These are phyloP conservation scores for Nothobranchius furzeri DNA, from an alignment of 2,113 vertebrate species.

Conservation along the genomic window DNA sequence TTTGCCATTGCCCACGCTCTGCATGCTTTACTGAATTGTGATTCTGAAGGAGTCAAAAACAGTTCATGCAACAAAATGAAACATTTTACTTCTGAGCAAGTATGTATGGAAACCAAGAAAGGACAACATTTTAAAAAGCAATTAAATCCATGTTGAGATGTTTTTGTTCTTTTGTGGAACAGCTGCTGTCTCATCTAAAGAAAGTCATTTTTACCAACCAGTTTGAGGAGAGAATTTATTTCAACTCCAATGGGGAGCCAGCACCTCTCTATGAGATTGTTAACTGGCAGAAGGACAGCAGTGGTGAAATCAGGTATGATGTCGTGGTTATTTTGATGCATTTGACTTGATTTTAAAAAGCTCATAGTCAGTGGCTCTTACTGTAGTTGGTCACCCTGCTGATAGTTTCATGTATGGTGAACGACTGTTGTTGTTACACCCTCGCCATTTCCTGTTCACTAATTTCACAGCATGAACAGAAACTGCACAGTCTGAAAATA, in stretches of 20 bases:
- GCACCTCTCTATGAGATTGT: conserved; percentile 80
- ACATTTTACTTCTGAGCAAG: conserved; percentile 66
- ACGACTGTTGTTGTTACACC: no score
- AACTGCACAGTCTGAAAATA: no score
- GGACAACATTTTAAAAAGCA: not conserved
- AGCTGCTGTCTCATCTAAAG: conserved; percentile 76
- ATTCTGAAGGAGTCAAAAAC: conserved; percentile 8
- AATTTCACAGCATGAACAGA: no score
- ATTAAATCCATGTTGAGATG: not conserved
- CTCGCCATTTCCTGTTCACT: no score
- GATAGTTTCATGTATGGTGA: no score
- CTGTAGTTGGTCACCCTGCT: no score
- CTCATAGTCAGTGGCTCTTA: no score
- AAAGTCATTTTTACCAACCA: conserved; percentile 77
- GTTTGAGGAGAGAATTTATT: conserved; percentile 75
- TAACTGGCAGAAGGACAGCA: conserved; percentile 77
- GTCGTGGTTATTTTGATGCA: not conserved
- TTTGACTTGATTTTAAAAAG: no score
- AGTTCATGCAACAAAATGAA: conserved; percentile 45
- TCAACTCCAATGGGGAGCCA: conserved; percentile 79
- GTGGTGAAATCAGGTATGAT: conserved; percentile 59
- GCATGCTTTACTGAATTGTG: conserved; percentile 67
- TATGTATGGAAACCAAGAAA: conserved; percentile 15
- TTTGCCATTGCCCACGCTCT: conserved; percentile 75
- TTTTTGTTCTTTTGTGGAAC: not conserved